A percentile compares a stretch with the other conserved stretches of the same genome.
Evolutionary conservation across 2,113 vertebrate species (phyloP).

Genomic region (Aegotheles bennettii): DNA sequence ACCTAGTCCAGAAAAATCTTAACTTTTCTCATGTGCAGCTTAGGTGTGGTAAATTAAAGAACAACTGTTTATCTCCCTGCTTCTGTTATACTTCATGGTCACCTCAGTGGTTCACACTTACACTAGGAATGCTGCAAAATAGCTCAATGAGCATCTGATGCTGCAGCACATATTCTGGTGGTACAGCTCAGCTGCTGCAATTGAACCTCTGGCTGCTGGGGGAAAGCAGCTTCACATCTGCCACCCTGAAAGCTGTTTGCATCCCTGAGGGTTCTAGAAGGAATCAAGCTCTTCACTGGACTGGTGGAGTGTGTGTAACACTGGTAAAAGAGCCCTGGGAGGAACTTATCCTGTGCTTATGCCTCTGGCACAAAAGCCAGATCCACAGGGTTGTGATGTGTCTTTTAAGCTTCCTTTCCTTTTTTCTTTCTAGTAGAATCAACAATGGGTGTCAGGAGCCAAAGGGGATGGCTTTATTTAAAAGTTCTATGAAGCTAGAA

Average conservation of each 20-base stretch:
- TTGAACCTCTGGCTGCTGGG: background rate
- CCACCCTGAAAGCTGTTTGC: background rate
- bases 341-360: background rate
- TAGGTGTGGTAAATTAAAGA: background rate
- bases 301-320: background rate
- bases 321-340: background rate
- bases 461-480: background rate
- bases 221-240: background rate
- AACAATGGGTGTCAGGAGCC: background rate
- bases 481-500: background rate
- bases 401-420: background rate
- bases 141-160: background rate
- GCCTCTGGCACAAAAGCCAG: background rate
- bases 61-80: background rate
- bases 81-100: background rate
- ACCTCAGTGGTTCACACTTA: background rate
- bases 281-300: background rate
- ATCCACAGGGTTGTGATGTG: background rate
- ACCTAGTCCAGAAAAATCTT: background rate
- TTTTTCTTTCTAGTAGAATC: background rate
- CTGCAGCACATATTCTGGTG: background rate
- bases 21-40: background rate
- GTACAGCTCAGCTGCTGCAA: background rate
- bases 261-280: background rate
- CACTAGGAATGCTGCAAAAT: background rate